Evolutionary conservation across 2,113 vertebrate genomes (phyloP), one percentile per base, ranked within the genome.

Genomic region (Canis aureus): DNA sequence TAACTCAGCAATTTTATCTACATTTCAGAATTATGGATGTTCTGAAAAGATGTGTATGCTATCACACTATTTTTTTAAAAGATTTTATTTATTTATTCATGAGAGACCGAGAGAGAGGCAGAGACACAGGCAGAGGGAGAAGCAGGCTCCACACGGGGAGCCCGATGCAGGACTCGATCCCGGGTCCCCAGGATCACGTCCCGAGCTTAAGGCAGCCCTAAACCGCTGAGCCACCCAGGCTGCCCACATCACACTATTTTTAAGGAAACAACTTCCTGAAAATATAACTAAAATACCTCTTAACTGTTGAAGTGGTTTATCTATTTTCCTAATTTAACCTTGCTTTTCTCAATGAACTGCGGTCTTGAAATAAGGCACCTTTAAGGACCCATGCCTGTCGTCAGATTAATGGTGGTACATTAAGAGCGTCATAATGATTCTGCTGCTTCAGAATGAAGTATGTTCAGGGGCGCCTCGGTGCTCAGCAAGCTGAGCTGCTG

Each of bases 311-410:
- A 82, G 59, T 16, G 20, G 29, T 95, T 92, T 29, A 69, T 53
- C 38, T 27, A 22, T 84, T 71, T 93, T 43, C 22, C 57, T 80
- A 80, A 85, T 53, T 57, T 93, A 19, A 85, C 32, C 60, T 69
- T 78, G 5, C 4, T 80, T 93, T 96, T 88, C 66, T 43, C 83
- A 81, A 85, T 43, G 91, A 88, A 60, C 60, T 85, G 23, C 69
- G n/a, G 60, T n/a, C n/a, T 51, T 81, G 9, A 81, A 85, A 86
- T 55, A 64, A 49, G 19, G 59, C 1, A 27, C 25, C 2, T 57
- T 43, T 66, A 53, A 89, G 10, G 8, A 82, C 2, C 12, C 0
- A 17, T 8, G 2, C 4, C 38, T 84, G 22, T 1, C 17, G 51
- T 84, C 25, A 19, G 29, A 79, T 53, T 11, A 51, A n/a, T 3